phyloP scores from a whole-genome alignment of 2,888 invertebrate genomes.

The Metopia argyrocephala region DNA sequence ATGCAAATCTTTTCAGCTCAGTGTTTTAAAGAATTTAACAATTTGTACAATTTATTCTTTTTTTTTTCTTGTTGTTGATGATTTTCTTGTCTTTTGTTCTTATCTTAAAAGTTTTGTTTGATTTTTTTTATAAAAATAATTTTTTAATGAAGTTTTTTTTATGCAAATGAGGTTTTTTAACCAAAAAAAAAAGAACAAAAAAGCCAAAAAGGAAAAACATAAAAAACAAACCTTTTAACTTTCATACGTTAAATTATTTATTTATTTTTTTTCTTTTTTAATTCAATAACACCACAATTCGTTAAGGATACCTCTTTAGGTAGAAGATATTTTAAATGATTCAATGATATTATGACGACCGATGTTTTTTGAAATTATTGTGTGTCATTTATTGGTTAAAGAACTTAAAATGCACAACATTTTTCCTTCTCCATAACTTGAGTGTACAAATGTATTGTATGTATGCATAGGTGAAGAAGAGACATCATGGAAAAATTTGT shows the following conservation, averaged over 20 bases:
- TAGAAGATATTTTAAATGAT: not conserved
- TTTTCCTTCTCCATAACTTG: too few relatives aligned
- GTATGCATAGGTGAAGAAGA: too few relatives aligned
- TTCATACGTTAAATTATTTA: slow-evolving; percentile 19
- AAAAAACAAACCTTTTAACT: not conserved
- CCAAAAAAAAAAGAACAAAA: slow-evolving; percentile 2
- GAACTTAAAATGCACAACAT: too few relatives aligned
- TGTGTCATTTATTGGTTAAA: too few relatives aligned
- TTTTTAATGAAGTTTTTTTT: slow-evolving; percentile 41
- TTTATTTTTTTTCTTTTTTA: not conserved
- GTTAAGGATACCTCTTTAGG: not conserved
- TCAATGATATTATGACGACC: too few relatives aligned
- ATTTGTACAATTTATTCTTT: slow-evolving; percentile 26
- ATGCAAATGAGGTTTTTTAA: slow-evolving; percentile 46
- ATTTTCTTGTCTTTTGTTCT: slow-evolving; percentile 2
- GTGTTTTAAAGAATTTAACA: slow-evolving; percentile 17
- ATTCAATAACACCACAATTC: not conserved
- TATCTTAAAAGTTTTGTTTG: slow-evolving; percentile 26
- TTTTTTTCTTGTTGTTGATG: not conserved
- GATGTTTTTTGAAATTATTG: too few relatives aligned
- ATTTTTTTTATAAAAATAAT: not conserved
- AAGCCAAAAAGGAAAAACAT: too few relatives aligned
- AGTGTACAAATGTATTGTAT: too few relatives aligned
- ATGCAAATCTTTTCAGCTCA: not conserved
- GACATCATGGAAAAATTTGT: too few relatives aligned